Conservation (phyloP, 2,888 invertebrate genomes). For the Nomada flava region DNA sequence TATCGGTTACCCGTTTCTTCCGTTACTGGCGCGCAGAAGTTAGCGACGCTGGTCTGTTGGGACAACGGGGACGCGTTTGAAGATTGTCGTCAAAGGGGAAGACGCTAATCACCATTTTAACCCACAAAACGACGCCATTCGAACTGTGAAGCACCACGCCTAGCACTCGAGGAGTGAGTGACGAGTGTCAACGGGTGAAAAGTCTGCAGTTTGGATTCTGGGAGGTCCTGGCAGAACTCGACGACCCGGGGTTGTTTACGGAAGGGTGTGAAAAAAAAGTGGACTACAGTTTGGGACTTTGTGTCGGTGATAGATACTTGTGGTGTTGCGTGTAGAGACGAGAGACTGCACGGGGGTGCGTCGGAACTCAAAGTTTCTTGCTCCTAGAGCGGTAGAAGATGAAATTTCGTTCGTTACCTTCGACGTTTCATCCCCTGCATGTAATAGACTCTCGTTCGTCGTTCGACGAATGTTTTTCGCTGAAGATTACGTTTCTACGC, state of each 20-base stretch:
- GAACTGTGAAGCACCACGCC: neutral
- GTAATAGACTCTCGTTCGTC: neutral
- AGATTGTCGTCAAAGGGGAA: neutral
- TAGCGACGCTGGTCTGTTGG: neutral
- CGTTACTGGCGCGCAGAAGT: neutral
- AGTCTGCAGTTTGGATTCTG: neutral
- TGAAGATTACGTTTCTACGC: neutral
- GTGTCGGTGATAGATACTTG: slow-evolving; percentile 8
- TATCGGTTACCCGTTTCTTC: slow-evolving; percentile 16
- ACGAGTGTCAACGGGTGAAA: slow-evolving; percentile 12
- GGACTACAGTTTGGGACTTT: neutral
- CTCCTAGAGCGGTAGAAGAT: neutral
- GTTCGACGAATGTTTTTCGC: neutral
- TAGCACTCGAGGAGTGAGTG: slow-evolving; percentile 16
- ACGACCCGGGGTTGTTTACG: neutral
- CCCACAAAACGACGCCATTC: neutral
- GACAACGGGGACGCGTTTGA: neutral
- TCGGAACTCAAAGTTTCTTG: slow-evolving; percentile 13
- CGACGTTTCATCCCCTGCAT: too few species aligned
- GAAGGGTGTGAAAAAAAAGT: slow-evolving; percentile 11
- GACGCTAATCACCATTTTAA: slow-evolving; percentile 5
- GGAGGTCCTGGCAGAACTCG: neutral
- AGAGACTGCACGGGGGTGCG: slow-evolving; percentile 20
- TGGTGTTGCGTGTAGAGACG: neutral
- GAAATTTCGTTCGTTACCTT: neutral